Base-by-base conservation (phyloP, 2,888 invertebrate species). In the Aphidius colemani region DNA sequence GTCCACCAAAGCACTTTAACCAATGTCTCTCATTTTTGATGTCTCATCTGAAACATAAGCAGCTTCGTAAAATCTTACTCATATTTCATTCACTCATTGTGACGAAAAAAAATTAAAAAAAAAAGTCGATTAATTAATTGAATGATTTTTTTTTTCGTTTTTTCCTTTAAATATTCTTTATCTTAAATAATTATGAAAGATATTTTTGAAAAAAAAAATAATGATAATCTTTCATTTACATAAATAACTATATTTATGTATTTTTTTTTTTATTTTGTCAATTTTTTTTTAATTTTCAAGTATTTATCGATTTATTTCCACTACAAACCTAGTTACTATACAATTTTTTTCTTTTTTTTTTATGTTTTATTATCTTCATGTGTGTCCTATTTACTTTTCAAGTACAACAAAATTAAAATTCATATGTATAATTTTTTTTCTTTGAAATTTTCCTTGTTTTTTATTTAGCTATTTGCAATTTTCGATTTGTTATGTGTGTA, bases 21-120 rank as follows among this genome's bases (percentile, higher is more conserved):
- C 74, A 75, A 72, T 78, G 77, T 30, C 45, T 48, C 46, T 48
- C 48, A 45, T 45, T 57, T 76, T 77, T 78, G 74, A 75, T 75
- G 80, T 46, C 75, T 76, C 77, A 82, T 82, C 82, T 82, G 82
- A 82, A 82, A 82, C 82, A 82, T 79, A 82, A 82, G 81, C 79
- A 82, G 76, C 75, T 75, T 78, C 81, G 80, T 82, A 82, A 76
- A 81, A 80, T 82, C 75, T 76, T 77, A 70, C 69, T 67, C 51
- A 63, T 61, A 61, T 64, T 57, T 10, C 53, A 51, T 8, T 11
- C 46, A 13, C 51, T 51, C 50, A 61, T 50, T 61, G 53, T 60
- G 51, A 40, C 60, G 55, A 50, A 50, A 30, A 39, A 51, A 39
- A 9, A 51, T n/a, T n/a, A 10, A 51, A 18, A 18, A 18, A 18